phyloP scores from a whole-genome alignment of 2,888 invertebrate genomes.

The Thyatira batis region DNA sequence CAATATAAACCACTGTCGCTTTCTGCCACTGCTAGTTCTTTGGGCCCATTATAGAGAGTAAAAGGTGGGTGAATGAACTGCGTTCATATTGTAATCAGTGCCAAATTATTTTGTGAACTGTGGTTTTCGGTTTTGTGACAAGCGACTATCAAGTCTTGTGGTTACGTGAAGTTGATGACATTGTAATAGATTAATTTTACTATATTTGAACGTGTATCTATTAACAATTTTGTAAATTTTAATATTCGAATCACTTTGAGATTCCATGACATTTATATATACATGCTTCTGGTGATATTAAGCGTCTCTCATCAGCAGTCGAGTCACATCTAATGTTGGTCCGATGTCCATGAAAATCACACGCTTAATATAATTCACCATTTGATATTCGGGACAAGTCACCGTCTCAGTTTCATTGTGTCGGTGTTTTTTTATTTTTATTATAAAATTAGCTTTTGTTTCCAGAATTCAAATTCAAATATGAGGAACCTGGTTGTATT shows the following conservation, averaged over 20 bases:
- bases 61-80: conserved; percentile 75
- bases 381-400: conserved; percentile 43
- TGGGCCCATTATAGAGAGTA: conserved; percentile 68
- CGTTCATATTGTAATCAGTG: conserved; percentile 36
- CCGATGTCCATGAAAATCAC: conserved; percentile 45
- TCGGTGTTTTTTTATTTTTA: conserved; percentile 32
- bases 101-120: conserved; percentile 46
- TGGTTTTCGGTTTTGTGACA: conserved; percentile 37
- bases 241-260: neutral
- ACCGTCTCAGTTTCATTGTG: conserved; percentile 36
- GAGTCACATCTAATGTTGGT: conserved; percentile 39
- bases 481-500: conserved; percentile 64
- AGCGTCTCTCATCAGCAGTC: conserved; percentile 38
- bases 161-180: conserved; percentile 1
- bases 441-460: conserved; percentile 29
- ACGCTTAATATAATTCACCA: conserved; percentile 41
- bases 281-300: neutral
- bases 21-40: conserved; percentile 74
- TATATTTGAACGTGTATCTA: neutral
- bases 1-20: conserved; percentile 78
- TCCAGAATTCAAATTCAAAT: conserved; percentile 42
- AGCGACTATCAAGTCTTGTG: neutral
- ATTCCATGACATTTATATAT: neutral
- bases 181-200: neutral
- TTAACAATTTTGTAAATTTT: neutral